These are phyloP conservation scores for Ailuropoda melanoleuca DNA, from an alignment of 2,113 vertebrate species.

Conservation along the genomic window DNA sequence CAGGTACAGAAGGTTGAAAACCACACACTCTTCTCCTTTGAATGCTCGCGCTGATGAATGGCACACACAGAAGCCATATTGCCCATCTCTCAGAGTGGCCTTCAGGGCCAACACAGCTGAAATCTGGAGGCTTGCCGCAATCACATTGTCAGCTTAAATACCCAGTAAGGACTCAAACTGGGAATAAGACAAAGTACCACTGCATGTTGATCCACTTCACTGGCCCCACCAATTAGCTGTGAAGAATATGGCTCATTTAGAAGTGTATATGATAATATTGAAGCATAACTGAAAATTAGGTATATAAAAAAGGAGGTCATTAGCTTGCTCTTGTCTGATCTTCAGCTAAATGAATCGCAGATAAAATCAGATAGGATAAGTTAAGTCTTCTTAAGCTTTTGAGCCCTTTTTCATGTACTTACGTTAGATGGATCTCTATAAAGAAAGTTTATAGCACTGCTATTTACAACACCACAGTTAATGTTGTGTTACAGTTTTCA, in stretches of 20 bases:
- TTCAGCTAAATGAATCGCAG: constrained; percentile 56
- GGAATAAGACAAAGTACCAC: constrained; percentile 54
- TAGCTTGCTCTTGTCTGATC: constrained; percentile 64
- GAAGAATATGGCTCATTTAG: constrained; percentile 72
- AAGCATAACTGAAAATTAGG: constrained; percentile 70
- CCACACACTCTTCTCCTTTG: background rate
- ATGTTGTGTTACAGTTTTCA: constrained; percentile 70
- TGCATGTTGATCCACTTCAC: constrained; percentile 68
- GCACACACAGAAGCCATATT: constrained; percentile 13
- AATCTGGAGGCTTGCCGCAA: constrained; percentile 16
- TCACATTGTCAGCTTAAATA: constrained; percentile 60
- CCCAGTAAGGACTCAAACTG: constrained; percentile 68
- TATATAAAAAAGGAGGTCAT: constrained; percentile 71
- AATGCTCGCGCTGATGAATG: constrained; percentile 31
- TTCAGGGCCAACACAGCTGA: constrained; percentile 32
- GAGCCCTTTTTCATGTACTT: constrained; percentile 52
- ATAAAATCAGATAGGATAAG: constrained; percentile 65
- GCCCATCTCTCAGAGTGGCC: constrained; percentile 53
- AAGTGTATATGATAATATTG: constrained; percentile 66
- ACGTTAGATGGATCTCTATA: constrained; percentile 50
- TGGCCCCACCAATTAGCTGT: constrained; percentile 73
- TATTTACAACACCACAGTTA: constrained; percentile 65
- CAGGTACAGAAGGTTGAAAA: constrained; percentile 39
- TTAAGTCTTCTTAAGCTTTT: constrained; percentile 56
- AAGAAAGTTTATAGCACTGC: constrained; percentile 60